Evolutionary conservation across 2,113 vertebrate genomes (phyloP).

Genomic region (Gopherus evgoodei): DNA sequence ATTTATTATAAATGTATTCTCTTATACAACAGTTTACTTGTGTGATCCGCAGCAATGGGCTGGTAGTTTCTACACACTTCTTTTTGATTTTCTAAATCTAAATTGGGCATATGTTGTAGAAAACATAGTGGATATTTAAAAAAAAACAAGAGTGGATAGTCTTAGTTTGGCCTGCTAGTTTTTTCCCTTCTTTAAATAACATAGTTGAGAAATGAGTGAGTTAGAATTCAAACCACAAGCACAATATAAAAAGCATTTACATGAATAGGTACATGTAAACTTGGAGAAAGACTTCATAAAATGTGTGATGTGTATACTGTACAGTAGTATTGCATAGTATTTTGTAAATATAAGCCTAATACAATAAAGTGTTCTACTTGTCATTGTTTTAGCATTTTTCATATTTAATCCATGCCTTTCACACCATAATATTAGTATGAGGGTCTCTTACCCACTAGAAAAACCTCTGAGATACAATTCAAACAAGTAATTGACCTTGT

Average conservation of each 20-base stretch:
- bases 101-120: background rate
- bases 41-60: conserved; percentile 11
- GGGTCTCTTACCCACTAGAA: background rate
- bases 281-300: background rate
- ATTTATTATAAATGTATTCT: conserved; percentile 24
- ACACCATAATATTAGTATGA: background rate
- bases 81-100: background rate
- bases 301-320: conserved; percentile 30
- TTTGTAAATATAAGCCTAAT: conserved; percentile 18
- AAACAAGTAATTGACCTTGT: background rate
- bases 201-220: background rate
- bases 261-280: background rate
- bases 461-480: background rate
- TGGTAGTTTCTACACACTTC: conserved; percentile 15
- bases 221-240: background rate
- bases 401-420: background rate
- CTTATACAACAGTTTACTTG: conserved; percentile 21
- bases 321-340: conserved; percentile 23
- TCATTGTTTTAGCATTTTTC: background rate
- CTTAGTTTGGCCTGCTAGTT: background rate
- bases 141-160: background rate
- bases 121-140: background rate
- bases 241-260: background rate
- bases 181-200: conserved; percentile 14
- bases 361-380: background rate